These are phyloP conservation scores for Cyprinella venusta DNA, from an alignment of 2,797 vertebrate species.

Conservation along the genomic window DNA sequence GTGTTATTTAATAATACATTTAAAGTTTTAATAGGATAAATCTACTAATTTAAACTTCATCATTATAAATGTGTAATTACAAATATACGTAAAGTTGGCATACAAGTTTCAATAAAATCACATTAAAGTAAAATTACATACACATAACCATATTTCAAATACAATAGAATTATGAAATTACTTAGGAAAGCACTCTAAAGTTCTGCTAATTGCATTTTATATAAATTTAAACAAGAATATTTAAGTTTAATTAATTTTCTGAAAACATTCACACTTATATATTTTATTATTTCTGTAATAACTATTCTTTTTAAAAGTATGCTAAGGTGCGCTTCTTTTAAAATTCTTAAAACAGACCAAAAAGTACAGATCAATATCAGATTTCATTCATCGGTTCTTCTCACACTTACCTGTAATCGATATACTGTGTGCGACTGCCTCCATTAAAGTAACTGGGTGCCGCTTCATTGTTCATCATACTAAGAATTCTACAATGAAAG, in stretches of 20 bases:
- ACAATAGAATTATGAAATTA: neutral
- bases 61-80: neutral
- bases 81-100: neutral
- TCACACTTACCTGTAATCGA: slow-evolving; percentile 77
- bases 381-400: neutral
- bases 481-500: slow-evolving; percentile 71
- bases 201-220: neutral
- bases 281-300: neutral
- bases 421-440: slow-evolving; percentile 78
- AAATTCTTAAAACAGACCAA: neutral
- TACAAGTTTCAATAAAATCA: neutral
- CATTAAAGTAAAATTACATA: neutral
- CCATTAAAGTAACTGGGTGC: slow-evolving; percentile 83
- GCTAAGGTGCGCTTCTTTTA: neutral
- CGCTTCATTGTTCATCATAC: slow-evolving; percentile 84
- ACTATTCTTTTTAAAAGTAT: neutral
- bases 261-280: neutral
- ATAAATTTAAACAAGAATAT: neutral
- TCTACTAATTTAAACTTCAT: neutral
- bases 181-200: neutral
- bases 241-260: neutral
- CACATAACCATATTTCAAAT: neutral
- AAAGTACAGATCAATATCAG: neutral
- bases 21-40: neutral
- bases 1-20: neutral